Base-by-base conservation (phyloP, 2,797 vertebrate species). In the Alca torda region DNA sequence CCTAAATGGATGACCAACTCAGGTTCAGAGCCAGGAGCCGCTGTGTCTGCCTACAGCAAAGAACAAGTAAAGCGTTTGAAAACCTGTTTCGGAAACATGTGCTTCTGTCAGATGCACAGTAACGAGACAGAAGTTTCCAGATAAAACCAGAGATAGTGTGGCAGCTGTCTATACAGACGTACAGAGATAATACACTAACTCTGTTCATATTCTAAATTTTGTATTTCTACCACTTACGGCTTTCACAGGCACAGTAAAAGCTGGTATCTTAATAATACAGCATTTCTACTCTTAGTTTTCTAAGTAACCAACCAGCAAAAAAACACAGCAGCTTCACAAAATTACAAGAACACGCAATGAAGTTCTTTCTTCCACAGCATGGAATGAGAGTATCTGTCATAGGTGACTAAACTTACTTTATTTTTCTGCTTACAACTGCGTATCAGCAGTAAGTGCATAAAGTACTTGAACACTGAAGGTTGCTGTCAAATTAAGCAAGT, bases 101-200 rank as follows among this genome's bases (percentile, higher is more conserved):
- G 23, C 12, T 59, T 74, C 30, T 54, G 39, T 26, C 73, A 86
- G 3, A 5, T 9, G 13, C 24, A 46, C 0, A 0, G 39, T 16
- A 95, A 85, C 2, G 3, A 63, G 23, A 50, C n/a, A 46, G 41
- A 87, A 93, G 33, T 64, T 94, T 81, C 83, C 83, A 86, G 57
- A 57, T 72, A 83, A 89, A 80, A 87, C 4, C n/a, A 81, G 73
- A 78, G 31, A 73, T 16, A 37, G 19, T 1, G 23, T 39, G 37
- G 43, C 41, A 64, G 72, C 68, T 91, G 46, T 45, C 84, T 4
- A 3, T 16, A 37, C 17, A 87, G 65, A 67, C 57, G 14, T 16
- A 64, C 13, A 74, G 23, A 82, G 68, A 82, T 21, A 77, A 74
- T 5, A 20, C 17, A 60, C 13, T 26, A 84, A 50, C 48, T 23